Percentiles rank a stretch among this genome's conserved stretches.
Evolutionary conservation across 2,797 vertebrate species (phyloP).

Genomic region (Chrysocyon brachyurus): DNA sequence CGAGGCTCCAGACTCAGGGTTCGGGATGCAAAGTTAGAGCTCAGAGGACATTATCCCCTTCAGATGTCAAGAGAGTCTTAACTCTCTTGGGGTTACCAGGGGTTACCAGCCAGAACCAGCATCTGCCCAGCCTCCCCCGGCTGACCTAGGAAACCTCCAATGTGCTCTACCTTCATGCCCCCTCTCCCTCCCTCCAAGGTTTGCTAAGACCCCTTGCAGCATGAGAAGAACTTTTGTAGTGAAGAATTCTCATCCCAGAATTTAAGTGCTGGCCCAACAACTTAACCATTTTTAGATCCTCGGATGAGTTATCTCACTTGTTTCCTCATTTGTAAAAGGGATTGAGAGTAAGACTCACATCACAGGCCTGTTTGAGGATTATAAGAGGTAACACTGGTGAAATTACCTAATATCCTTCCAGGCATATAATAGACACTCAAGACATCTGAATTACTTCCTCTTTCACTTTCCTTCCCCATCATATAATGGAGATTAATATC

Average conservation of each 20-base stretch:
- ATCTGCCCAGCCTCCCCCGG: background rate
- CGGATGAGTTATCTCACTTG: background rate
- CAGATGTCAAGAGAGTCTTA: background rate
- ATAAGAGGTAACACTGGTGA: background rate
- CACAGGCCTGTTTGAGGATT: background rate
- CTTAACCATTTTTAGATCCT: background rate
- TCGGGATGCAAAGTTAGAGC: background rate
- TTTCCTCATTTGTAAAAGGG: background rate
- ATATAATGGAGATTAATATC: background rate
- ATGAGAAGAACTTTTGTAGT: background rate
- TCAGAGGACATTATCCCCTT: background rate
- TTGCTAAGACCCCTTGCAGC: background rate
- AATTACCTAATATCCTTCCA: conserved; percentile 24
- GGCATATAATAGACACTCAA: background rate
- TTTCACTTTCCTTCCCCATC: background rate
- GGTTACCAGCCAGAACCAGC: background rate
- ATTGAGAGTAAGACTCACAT: background rate
- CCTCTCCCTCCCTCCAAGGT: background rate
- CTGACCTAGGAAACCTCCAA: background rate
- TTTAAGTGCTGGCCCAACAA: background rate
- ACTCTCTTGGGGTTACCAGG: background rate
- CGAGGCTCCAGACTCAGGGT: background rate
- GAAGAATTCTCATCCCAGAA: background rate
- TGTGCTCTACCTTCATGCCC: background rate
- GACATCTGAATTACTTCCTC: background rate